Base-by-base conservation (phyloP, 1,140 invertebrate species). In the Drosophila subpulchrella region DNA sequence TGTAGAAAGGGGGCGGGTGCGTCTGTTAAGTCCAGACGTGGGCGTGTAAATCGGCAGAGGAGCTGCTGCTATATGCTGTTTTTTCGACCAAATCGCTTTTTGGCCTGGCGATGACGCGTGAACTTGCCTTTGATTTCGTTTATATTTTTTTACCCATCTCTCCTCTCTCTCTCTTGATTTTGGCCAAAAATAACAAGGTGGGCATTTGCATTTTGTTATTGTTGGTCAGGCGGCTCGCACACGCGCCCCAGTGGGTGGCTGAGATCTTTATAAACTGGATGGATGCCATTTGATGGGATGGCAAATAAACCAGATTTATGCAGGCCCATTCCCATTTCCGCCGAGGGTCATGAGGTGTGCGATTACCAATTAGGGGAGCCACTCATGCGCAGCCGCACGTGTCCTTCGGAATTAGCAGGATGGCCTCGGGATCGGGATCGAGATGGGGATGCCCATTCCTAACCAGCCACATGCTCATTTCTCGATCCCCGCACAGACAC, bases 71-170 rank as follows among this genome's bases (percentile, higher is more conserved):
- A 7, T 44, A 44, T 30, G 44, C 61, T 50, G 42, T 42, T 50
- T 39, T 55, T 71, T 50, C 42, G 32, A 59, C 39, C 39, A 63
- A 63, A 50, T 70, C 61, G 73, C 42, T 24, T 75, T 51, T 50
- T 48, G 2, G 63, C 50, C 58, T 67, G 67, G 78, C 57, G 83
- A 88, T 86, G 83, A 86, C 83, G 83, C 83, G 83, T 86, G 83
- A 86, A 88, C 83, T 86, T 86, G 83, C 84, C 75, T 88, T 88
- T 88, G 83, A 86, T 76, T 88, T 88, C 75, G 78, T 75, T 81
- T 75, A 13, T 32, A 32, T 30, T 44, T 13, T 32, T 44, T 30
- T 50, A 27, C 27, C 27, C 27, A 4, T 38, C 48, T 66, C 24
- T 46, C 10, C 10, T 17, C 17, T 47, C 51, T 27, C 13, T 12